Conservation (phyloP, 2,113 vertebrate genomes). For the Nothoprocta perdicaria region DNA sequence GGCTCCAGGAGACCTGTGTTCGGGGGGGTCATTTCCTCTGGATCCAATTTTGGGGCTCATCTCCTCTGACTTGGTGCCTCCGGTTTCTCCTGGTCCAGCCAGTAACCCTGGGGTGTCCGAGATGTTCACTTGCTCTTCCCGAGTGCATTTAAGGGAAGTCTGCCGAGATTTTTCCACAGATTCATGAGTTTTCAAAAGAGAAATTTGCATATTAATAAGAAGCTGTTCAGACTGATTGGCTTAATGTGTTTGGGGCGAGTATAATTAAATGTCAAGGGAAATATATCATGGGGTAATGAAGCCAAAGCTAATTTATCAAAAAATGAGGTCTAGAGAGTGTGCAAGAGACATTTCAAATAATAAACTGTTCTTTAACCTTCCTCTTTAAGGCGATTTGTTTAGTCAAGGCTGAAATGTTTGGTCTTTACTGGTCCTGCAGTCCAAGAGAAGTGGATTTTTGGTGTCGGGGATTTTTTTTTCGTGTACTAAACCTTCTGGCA, state of each 20-base stretch:
- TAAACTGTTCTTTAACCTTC: constrained; percentile 80
- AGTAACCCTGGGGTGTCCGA: too few species aligned
- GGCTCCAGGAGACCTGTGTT: not conserved
- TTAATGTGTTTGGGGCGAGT: constrained; percentile 84
- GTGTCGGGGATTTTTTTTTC: not conserved
- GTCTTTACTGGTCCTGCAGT: not conserved
- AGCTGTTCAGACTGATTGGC: constrained; percentile 82
- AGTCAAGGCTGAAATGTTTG: constrained; percentile 70
- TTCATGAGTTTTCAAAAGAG: constrained; percentile 78
- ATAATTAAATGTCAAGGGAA: constrained; percentile 86
- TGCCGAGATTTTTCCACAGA: constrained; percentile 77
- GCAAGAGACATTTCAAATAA: constrained; percentile 81
- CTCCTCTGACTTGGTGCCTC: not conserved
- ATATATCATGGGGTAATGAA: constrained; percentile 84
- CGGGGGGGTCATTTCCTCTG: constrained; percentile 56
- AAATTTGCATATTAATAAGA: constrained; percentile 91
- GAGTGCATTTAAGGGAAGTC: constrained; percentile 73
- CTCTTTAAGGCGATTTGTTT: constrained; percentile 78
- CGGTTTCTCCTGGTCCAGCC: not conserved
- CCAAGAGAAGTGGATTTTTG: constrained; percentile 26
- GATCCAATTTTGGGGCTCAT: not conserved
- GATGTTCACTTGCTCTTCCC: constrained; percentile 70
- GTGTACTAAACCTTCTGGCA: not conserved
- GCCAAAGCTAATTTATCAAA: constrained; percentile 83
- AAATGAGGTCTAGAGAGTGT: constrained; percentile 74